These are phyloP conservation scores for Apostichopus leukothele DNA, from an alignment of 53 echinoderm and acorn worm species.

Conservation along the genomic window DNA sequence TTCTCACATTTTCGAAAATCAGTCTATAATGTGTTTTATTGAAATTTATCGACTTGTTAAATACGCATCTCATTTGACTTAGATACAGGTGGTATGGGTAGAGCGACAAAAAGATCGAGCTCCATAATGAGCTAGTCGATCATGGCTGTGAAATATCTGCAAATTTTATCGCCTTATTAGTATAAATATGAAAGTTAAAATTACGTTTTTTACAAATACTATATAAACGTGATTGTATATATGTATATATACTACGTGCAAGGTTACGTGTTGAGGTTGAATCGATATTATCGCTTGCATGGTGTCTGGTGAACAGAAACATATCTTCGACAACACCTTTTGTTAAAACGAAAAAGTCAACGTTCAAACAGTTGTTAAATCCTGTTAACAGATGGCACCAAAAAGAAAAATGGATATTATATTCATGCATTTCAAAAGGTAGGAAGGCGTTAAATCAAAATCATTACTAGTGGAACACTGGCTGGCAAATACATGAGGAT, in stretches of 20 bases:
- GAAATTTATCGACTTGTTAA: conserved; percentile 6
- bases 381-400: neutral
- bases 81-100: conserved; percentile 33
- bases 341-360: conserved; percentile 18
- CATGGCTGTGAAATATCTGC: neutral
- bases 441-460: too few species aligned
- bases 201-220: neutral
- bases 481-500: too few species aligned
- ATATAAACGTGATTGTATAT: neutral
- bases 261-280: neutral
- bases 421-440: too few species aligned
- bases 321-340: neutral
- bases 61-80: conserved; percentile 39
- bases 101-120: neutral
- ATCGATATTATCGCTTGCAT: neutral
- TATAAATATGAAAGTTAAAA: neutral
- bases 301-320: neutral
- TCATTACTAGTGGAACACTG: too few species aligned
- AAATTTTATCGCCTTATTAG: neutral
- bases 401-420: neutral
- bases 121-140: neutral
- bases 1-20: conserved; percentile 19
- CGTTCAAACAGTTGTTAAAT: conserved; percentile 1
- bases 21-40: neutral
- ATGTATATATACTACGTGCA: too few species aligned